These are phyloP conservation scores for Ageneiosus marmoratus DNA, from an alignment of 2,113 vertebrate species.

Conservation along the genomic window DNA sequence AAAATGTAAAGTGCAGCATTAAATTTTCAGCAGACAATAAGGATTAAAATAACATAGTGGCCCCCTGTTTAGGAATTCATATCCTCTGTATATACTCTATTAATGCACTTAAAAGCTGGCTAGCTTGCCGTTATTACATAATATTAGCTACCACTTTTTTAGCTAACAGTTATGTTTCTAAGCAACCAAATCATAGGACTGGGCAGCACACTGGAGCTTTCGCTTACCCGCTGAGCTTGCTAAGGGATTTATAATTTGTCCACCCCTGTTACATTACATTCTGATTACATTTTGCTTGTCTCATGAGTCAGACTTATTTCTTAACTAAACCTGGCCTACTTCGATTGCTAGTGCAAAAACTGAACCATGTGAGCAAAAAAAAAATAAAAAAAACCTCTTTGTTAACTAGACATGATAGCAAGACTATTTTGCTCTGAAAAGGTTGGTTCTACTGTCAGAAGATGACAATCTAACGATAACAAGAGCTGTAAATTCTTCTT, in stretches of 20 bases:
- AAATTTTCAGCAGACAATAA: background rate
- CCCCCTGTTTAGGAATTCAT: background rate
- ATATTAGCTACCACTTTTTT: background rate
- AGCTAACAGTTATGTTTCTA: background rate
- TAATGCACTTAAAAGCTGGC: background rate
- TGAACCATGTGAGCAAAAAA: background rate
- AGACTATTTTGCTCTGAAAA: background rate
- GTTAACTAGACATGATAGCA: background rate
- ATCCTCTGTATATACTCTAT: background rate
- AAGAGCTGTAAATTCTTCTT: background rate
- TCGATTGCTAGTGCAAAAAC: background rate
- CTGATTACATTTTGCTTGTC: background rate
- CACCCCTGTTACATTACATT: background rate
- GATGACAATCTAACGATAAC: slow-evolving; percentile 10
- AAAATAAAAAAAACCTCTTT: background rate
- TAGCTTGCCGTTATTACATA: background rate
- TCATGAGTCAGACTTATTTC: background rate
- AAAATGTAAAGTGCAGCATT: background rate
- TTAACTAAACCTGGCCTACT: slow-evolving; percentile 16
- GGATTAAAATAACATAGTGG: background rate
- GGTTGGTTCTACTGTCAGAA: no score
- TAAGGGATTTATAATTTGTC: slow-evolving; percentile 4
- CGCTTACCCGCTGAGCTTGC: background rate
- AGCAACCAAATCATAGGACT: background rate
- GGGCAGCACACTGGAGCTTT: background rate